Percentiles rank a stretch among this genome's conserved stretches.
Evolutionary conservation across 2,888 invertebrate genomes (phyloP).

Genomic region (Bruchidius siliquastri): DNA sequence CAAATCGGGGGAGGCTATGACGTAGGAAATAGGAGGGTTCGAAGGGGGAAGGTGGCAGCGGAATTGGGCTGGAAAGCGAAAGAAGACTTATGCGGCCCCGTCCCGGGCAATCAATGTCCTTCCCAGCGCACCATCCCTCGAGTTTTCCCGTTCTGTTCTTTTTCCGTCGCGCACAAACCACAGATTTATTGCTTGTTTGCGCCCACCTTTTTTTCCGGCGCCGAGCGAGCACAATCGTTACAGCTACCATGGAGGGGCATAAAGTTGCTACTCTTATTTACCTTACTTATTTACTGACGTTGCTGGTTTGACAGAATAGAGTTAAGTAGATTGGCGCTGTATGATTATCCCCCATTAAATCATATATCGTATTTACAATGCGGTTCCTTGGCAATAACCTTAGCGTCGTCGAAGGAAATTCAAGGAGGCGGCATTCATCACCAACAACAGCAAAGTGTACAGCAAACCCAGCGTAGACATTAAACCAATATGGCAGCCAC

Average conservation of each 20-base stretch:
- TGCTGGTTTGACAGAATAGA: no score
- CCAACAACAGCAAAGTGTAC: no score
- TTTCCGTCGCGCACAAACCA: background rate
- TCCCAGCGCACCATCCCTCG: background rate
- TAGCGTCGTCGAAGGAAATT: no score
- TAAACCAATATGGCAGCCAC: no score
- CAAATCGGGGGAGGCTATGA: conserved; percentile 37
- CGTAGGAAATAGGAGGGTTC: conserved; percentile 27
- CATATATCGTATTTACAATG: no score
- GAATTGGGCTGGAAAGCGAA: conserved; percentile 17
- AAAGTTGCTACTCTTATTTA: no score
- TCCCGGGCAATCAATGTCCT: conserved; percentile 45
- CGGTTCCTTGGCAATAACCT: no score
- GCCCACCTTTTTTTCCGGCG: background rate
- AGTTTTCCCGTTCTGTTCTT: background rate
- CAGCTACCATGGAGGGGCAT: background rate
- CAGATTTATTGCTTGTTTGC: background rate
- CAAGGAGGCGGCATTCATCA: no score
- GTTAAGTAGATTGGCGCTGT: no score
- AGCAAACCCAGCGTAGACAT: no score
- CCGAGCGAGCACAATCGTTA: conserved; percentile 14
- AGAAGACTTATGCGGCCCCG: conserved; percentile 45
- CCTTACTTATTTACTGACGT: no score
- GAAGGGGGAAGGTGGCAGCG: background rate
- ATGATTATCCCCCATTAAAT: no score